phyloP scores from a whole-genome alignment of 2,113 vertebrate genomes.

The Thermophis baileyi region DNA sequence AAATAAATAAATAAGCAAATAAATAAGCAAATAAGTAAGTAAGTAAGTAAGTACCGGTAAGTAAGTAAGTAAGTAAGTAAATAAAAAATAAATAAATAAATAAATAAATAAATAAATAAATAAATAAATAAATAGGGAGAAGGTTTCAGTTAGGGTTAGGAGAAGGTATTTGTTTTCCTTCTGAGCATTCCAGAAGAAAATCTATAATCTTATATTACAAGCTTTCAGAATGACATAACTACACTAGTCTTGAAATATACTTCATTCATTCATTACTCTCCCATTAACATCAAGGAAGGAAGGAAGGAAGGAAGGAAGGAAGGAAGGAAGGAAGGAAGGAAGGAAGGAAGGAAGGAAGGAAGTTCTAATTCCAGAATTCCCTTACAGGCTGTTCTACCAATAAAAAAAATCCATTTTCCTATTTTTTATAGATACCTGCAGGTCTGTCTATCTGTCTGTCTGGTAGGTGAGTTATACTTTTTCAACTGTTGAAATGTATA shows the following conservation, averaged over 20 bases:
- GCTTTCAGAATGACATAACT: neutral
- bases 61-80: too few species aligned
- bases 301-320: too few species aligned
- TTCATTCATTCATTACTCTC: neutral
- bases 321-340: too few species aligned
- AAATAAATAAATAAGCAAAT: neutral
- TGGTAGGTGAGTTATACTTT: neutral
- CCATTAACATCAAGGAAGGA: neutral
- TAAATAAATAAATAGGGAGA: neutral
- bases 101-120: neutral
- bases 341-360: neutral
- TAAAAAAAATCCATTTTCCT: neutral
- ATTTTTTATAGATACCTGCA: neutral
- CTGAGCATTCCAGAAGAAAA: neutral
- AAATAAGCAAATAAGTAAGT: too few species aligned
- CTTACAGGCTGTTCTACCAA: neutral
- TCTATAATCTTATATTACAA: neutral
- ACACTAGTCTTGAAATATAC: neutral
- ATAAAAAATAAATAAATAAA: too few species aligned
- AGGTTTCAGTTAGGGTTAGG: neutral
- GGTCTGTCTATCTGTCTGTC: neutral
- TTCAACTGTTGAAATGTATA: neutral
- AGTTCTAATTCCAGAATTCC: neutral
- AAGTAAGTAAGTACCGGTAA: too few species aligned
- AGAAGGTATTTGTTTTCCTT: neutral